These are phyloP conservation scores for Agrotis segetum DNA, from an alignment of 2,888 invertebrate species.

Conservation along the genomic window DNA sequence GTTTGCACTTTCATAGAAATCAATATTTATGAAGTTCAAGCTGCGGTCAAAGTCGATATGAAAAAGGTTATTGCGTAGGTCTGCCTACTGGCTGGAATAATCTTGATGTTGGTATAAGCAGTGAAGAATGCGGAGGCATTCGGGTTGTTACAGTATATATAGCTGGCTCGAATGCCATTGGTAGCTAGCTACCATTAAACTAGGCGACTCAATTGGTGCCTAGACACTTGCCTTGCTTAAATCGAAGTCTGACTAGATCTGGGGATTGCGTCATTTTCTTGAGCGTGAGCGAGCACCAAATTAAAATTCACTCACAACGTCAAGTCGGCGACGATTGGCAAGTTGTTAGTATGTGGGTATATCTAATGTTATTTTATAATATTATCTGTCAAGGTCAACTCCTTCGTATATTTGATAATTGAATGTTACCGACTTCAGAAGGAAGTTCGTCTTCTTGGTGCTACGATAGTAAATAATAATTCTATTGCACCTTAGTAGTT, in stretches of 20 bases:
- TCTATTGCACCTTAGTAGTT: slow-evolving; percentile 7
- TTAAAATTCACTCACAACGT: slow-evolving; percentile 69
- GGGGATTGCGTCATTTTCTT: slow-evolving; percentile 74
- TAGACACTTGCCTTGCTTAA: slow-evolving; percentile 62
- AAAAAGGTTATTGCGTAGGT: slow-evolving; percentile 39
- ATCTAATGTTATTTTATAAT: slow-evolving; percentile 53
- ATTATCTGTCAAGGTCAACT: slow-evolving; percentile 60
- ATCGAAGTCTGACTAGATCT: slow-evolving; percentile 70
- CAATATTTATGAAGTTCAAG: slow-evolving; percentile 70
- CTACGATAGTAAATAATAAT: slow-evolving; percentile 34
- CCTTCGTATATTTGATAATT: slow-evolving; percentile 51
- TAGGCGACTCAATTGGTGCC: slow-evolving; percentile 59
- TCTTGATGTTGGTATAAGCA: slow-evolving; percentile 14
- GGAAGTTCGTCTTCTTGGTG: slow-evolving; percentile 18
- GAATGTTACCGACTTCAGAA: slow-evolving; percentile 44
- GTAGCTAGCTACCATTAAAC: slow-evolving; percentile 51
- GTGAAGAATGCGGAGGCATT: slow-evolving; percentile 52
- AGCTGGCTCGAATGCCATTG: slow-evolving; percentile 56
- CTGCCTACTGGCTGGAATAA: background rate
- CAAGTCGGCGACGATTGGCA: slow-evolving; percentile 63
- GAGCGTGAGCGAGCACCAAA: slow-evolving; percentile 66
- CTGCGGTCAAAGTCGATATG: slow-evolving; percentile 34
- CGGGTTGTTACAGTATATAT: slow-evolving; percentile 26
- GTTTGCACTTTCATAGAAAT: slow-evolving; percentile 62
- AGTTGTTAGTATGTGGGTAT: slow-evolving; percentile 42